phyloP scores from a whole-genome alignment of 2,888 invertebrate genomes.

The Oxyscelio sp. region DNA sequence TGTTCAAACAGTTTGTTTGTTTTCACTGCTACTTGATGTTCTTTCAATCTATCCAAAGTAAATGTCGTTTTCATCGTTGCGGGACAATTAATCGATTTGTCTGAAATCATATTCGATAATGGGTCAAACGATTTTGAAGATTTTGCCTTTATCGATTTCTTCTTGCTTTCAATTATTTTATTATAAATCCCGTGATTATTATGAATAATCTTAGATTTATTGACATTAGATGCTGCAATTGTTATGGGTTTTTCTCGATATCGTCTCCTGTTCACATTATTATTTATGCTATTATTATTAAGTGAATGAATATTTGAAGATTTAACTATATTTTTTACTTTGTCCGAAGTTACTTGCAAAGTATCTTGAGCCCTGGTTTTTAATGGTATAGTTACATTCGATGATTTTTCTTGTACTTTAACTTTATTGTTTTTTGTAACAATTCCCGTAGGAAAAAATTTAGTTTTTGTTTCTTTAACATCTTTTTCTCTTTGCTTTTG shows the following conservation, averaged over 20 bases:
- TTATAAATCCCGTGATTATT: constrained; percentile 71
- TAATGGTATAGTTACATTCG: constrained; percentile 88
- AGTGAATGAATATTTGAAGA: too few relatives aligned
- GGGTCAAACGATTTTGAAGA: constrained; percentile 43
- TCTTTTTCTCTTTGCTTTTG: constrained; percentile 79
- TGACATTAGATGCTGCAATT: constrained; percentile 81
- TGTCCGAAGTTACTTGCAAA: constrained; percentile 80
- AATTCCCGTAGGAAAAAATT: constrained; percentile 83
- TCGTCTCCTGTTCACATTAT: constrained; percentile 80
- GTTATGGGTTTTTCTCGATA: constrained; percentile 84
- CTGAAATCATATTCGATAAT: constrained; percentile 13
- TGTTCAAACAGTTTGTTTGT: constrained; percentile 93
- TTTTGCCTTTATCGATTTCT: constrained; percentile 70
- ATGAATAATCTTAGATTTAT: constrained; percentile 78
- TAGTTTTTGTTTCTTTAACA: constrained; percentile 68
- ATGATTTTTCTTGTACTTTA: constrained; percentile 86
- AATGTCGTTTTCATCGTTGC: constrained; percentile 70
- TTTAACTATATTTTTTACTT: constrained; percentile 35
- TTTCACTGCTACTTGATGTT: constrained; percentile 90
- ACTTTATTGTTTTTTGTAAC: constrained; percentile 88
- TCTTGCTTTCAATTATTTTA: constrained; percentile 70
- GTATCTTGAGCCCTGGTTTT: constrained; percentile 85
- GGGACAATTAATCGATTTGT: constrained; percentile 50
- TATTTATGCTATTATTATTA: too few relatives aligned
- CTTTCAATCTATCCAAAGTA: constrained; percentile 89